Evolutionary conservation across 1,140 invertebrate species (phyloP), one percentile per base, ranked within the genome.

Genomic region (Zaprionus kolodkinae): DNA sequence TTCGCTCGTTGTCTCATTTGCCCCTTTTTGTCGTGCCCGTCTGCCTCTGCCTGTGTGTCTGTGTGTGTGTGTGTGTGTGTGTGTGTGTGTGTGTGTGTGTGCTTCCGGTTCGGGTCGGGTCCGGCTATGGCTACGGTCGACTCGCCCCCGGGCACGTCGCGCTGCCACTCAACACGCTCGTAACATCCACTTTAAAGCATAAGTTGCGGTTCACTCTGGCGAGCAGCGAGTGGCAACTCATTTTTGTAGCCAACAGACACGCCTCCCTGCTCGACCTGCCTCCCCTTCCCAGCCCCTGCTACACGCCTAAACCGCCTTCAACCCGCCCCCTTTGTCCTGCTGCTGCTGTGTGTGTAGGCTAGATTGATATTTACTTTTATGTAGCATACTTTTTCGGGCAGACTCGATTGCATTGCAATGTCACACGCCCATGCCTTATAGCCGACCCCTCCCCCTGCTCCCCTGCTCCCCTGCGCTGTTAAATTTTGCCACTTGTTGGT

Each of bases 141-240:
- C 36, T 40, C 27, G 60, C 54, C 73, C 73, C 64, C 59, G 35
- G 30, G 40, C 70, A 11, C 63, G 43, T 15, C 40, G 40, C 40
- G 40, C 40, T 45, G 40, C 40, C 66, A n/a, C 69, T 72, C 69
- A 72, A 68, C 69, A 77, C 55, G 55, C 45, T 75, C 78, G 68
- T 70, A 72, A 78, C 77, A 88, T 85, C 59, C 85, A 76, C 81
- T 88, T 88, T 88, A 89, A 88, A 89, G 78, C 84, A 89, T 81
- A 81, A 88, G 78, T 85, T 88, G 74, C 69, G 81, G 85, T 88
- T 81, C 59, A 87, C 27, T 30, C 3, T 30, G 27, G 1, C 27
- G 27, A 30, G 27, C 3, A 30, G 38, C 54, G 27, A 62, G 72
- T 69, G 60, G 68, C 72, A 79, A 84, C 73, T 84, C 66, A 76